Percentiles rank a stretch among this genome's conserved stretches.
Conservation (phyloP, 2,797 vertebrate species). For the Mastacembelus armatus region DNA sequence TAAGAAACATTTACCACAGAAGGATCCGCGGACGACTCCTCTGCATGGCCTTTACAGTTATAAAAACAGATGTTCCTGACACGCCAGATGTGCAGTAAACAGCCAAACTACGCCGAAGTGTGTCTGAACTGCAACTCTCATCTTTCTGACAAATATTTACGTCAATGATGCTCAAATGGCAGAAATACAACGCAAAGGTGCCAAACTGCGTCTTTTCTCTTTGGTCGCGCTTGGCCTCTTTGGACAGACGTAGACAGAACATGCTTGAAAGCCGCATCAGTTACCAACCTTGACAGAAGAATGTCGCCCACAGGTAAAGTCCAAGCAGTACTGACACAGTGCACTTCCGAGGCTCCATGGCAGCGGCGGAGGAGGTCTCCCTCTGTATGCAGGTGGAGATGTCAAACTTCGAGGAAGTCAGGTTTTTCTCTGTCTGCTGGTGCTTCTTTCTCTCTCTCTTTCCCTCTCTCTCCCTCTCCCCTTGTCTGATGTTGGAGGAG, state of each 20-base stretch:
- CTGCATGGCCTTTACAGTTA: background rate
- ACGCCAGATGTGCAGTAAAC: conserved; percentile 18
- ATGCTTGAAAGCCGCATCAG: background rate
- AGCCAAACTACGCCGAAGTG: background rate
- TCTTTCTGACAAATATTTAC: background rate
- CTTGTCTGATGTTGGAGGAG: background rate
- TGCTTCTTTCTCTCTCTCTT: conserved; percentile 15
- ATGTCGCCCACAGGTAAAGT: conserved; percentile 81
- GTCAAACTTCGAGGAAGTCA: conserved; percentile 62
- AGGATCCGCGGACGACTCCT: background rate
- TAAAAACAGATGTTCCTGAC: background rate
- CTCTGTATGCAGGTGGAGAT: conserved; percentile 38
- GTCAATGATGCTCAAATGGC: background rate
- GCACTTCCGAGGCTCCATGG: conserved; percentile 67
- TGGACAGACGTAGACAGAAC: too few relatives aligned
- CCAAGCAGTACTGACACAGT: conserved; percentile 68
- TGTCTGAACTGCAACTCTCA: background rate
- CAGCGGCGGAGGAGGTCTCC: conserved; percentile 31
- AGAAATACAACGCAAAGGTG: background rate
- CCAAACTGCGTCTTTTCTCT: background rate
- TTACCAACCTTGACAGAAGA: conserved; percentile 82
- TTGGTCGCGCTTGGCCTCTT: too few relatives aligned
- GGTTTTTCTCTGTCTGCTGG: conserved; percentile 42
- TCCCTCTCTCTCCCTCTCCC: conserved; percentile 19
- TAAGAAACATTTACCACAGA: background rate